phyloP scores from a whole-genome alignment of 2,888 invertebrate species.

The Eustalomyia histrio region DNA sequence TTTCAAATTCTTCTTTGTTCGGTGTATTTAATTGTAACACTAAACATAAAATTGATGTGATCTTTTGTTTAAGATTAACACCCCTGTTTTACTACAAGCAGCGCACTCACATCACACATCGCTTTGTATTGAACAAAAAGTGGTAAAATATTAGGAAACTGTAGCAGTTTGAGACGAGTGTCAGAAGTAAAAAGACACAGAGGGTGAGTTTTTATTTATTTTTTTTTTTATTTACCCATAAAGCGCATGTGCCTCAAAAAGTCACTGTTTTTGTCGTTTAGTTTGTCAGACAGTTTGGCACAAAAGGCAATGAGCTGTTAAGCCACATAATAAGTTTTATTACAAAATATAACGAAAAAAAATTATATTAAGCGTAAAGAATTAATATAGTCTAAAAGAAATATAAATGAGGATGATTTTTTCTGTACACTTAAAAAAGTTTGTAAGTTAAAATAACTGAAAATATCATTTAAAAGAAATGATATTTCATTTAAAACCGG shows the following conservation, averaged over 20 bases:
- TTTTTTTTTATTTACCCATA: conserved; percentile 30
- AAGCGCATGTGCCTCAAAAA: conserved; percentile 57
- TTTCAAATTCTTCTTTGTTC: neutral
- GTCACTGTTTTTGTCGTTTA: conserved; percentile 28
- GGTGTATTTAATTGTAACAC: conserved; percentile 49
- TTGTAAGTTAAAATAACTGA: too few species aligned
- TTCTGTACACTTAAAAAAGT: too few species aligned
- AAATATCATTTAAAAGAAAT: too few species aligned
- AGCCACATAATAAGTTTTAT: conserved; percentile 49
- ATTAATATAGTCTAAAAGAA: conserved; percentile 29
- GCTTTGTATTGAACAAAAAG: neutral
- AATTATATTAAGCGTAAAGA: conserved; percentile 51
- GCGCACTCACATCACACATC: neutral
- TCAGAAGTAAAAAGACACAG: neutral
- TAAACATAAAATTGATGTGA: conserved; percentile 58
- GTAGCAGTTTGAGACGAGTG: conserved; percentile 19
- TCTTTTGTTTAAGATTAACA: conserved; percentile 63
- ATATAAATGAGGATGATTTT: neutral
- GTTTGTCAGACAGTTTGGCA: conserved; percentile 53
- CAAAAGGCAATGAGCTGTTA: conserved; percentile 60
- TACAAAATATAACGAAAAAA: conserved; percentile 10
- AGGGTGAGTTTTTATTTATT: conserved; percentile 11
- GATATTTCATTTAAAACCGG: too few species aligned
- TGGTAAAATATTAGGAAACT: conserved; percentile 27
- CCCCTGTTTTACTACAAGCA: conserved; percentile 53